A percentile compares a stretch with the other conserved stretches of the same genome.
phyloP scores from a whole-genome alignment of 2,888 invertebrate genomes.

The Epicampocera succincta region DNA sequence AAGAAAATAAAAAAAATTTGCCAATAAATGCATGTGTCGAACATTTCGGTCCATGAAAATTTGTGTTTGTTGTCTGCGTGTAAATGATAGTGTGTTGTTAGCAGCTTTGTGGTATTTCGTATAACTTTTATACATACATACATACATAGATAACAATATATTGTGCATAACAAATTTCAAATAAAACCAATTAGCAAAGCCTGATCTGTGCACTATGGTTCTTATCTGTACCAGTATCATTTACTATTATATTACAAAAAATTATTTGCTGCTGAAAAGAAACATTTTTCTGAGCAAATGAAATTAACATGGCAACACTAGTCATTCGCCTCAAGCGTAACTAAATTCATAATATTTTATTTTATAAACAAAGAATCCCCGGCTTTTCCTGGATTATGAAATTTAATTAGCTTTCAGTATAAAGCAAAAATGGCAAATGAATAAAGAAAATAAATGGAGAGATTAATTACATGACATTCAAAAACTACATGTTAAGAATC shows the following conservation, averaged over 20 bases:
- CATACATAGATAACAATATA: slow-evolving; percentile 43
- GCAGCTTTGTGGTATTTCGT: slow-evolving; percentile 54
- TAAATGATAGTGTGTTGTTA: slow-evolving; percentile 17
- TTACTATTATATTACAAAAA: no score
- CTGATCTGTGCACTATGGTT: slow-evolving; percentile 33
- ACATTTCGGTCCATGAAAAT: slow-evolving; percentile 37
- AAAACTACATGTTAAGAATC: no score
- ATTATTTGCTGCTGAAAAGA: background rate
- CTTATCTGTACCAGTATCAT: no score
- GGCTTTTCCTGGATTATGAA: no score
- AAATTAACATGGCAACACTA: no score
- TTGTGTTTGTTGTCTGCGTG: background rate
- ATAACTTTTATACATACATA: slow-evolving; percentile 29
- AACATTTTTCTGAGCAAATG: background rate
- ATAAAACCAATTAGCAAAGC: slow-evolving; percentile 28
- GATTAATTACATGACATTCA: no score
- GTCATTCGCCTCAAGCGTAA: no score
- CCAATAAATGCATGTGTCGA: background rate
- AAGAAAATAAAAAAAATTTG: background rate
- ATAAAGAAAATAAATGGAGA: background rate
- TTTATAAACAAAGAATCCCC: no score
- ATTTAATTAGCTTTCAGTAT: no score
- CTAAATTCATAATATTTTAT: no score
- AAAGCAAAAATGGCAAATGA: no score
- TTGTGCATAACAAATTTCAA: slow-evolving; percentile 21